These are phyloP conservation scores for Anisognathus igniventris DNA, from an alignment of 2,797 vertebrate species.

Conservation along the genomic window DNA sequence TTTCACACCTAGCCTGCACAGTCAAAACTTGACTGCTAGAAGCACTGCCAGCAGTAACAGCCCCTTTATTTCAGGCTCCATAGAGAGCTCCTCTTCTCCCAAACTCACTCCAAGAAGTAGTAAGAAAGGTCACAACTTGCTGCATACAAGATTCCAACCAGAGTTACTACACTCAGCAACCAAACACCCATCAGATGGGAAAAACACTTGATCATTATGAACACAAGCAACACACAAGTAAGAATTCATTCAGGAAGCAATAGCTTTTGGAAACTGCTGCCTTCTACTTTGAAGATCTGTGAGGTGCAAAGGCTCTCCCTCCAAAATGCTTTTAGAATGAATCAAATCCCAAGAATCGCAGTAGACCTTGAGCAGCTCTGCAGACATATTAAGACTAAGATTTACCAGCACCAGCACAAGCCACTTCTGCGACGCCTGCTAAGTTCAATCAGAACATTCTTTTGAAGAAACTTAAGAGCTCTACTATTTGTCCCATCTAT, in stretches of 20 bases:
- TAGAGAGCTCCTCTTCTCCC: background rate
- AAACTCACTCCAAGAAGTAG: background rate
- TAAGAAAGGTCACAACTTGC: background rate
- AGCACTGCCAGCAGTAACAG: background rate
- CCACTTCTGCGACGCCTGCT: background rate
- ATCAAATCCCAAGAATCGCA: background rate
- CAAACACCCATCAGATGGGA: rapidly evolving
- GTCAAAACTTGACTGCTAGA: background rate
- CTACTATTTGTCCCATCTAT: background rate
- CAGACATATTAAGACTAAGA: background rate
- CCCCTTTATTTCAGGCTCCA: background rate
- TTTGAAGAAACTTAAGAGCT: background rate
- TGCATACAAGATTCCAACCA: background rate
- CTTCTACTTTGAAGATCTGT: background rate
- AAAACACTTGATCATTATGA: background rate
- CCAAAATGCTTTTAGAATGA: background rate
- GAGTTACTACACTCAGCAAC: background rate
- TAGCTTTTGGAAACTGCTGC: background rate
- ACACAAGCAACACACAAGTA: background rate
- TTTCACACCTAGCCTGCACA: background rate
- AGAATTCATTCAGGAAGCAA: background rate
- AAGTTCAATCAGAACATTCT: background rate
- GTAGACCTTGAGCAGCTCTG: background rate
- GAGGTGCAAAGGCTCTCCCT: background rate
- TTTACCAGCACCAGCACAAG: background rate